phyloP scores from a whole-genome alignment of 1,140 invertebrate species.

The Zaprionus inermis region DNA sequence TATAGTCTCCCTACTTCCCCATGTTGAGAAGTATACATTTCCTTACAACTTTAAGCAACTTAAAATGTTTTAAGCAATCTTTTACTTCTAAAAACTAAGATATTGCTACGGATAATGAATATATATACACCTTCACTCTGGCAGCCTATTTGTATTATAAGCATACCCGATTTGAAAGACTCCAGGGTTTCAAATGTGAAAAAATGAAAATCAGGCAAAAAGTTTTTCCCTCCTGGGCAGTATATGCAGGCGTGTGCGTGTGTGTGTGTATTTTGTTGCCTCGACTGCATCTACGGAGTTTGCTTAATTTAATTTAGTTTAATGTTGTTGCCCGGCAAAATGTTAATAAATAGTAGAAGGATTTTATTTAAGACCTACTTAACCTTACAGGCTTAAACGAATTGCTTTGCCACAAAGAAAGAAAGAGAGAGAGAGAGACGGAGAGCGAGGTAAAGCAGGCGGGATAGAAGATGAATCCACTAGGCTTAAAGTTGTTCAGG shows the following conservation, averaged over 20 bases:
- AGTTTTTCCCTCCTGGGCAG: constrained; percentile 25
- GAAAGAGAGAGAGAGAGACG: too few relatives aligned
- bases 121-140: neutral
- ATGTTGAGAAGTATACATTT: too few relatives aligned
- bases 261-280: constrained; percentile 5
- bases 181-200: neutral
- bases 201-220: constrained; percentile 30
- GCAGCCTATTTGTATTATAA: neutral
- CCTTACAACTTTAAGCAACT: too few relatives aligned
- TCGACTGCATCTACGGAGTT: neutral
- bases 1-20: neutral
- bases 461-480: neutral
- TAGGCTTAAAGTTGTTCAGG: neutral
- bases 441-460: neutral
- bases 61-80: too few relatives aligned
- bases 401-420: neutral
- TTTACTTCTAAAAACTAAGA: neutral
- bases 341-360: constrained; percentile 3
- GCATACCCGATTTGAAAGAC: neutral
- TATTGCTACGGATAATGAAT: neutral
- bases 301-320: constrained; percentile 21
- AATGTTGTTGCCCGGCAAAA: constrained; percentile 19
- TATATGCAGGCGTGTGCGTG: constrained; percentile 15
- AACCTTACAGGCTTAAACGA: constrained; percentile 2
- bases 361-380: constrained; percentile 5